phyloP scores from a whole-genome alignment of 2,888 invertebrate species.

The Galerucella nymphaeae region DNA sequence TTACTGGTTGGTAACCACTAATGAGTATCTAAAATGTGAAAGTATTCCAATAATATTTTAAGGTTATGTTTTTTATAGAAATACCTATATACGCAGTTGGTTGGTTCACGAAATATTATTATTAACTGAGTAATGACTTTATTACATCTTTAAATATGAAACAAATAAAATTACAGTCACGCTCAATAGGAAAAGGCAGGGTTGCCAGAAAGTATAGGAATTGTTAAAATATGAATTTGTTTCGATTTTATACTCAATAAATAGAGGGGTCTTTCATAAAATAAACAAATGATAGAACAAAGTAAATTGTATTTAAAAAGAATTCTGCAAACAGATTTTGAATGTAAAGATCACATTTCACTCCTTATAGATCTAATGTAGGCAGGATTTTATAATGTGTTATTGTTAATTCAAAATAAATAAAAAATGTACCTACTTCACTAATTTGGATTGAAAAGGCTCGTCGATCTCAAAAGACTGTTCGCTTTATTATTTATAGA shows the following conservation, averaged over 20 bases:
- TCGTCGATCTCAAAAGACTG: too few species aligned
- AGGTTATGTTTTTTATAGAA: too few species aligned
- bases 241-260: background rate
- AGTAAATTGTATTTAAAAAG: background rate
- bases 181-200: background rate
- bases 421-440: too few species aligned
- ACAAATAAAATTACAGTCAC: background rate
- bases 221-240: background rate
- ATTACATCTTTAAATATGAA: too few species aligned
- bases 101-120: too few species aligned
- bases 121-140: background rate
- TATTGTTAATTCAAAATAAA: too few species aligned
- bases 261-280: background rate
- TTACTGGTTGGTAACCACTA: background rate
- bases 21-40: background rate
- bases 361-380: too few species aligned
- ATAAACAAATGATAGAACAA: background rate
- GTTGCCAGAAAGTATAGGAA: background rate
- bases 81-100: too few species aligned
- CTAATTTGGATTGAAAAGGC: too few species aligned
- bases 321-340: background rate
- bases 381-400: too few species aligned
- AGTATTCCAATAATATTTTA: too few species aligned
- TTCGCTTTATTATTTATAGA: too few species aligned
- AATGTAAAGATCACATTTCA: background rate